Base-by-base conservation (phyloP, 2,797 vertebrate genomes). In the Atherinosoma microstoma region DNA sequence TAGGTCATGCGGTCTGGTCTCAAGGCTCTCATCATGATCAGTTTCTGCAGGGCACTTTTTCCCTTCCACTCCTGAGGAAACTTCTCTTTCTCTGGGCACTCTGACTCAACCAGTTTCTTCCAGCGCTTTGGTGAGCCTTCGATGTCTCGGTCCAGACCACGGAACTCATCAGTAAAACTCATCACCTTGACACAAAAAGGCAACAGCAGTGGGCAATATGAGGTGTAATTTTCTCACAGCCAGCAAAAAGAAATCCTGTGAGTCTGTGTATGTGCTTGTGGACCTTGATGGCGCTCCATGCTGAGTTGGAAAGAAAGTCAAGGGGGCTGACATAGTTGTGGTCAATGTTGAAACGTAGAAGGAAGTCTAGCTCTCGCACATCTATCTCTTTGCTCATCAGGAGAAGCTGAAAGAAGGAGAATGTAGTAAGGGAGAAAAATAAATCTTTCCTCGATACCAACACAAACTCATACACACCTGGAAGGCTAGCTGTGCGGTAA, bases 271-370 rank as follows among this genome's bases (percentile, higher is more conserved):
- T 57, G 54, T 42, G 27, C 42, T 59, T 53, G 16, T 11, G 29
- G 45, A 95, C 93, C 85, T 95, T 96, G 82, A 96, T 95, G 82
- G 95, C 89, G 18, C 95, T 96, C 94, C 94, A 92, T 0, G 92
- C 81, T 1, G 90, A 84, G 76, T 93, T 95, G 67, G 94, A 93
- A 30, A 96, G 91, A 80, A 97, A 96, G 67, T 97, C 93, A 0
- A 93, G 65, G 45, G 93, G 92, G 77, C 93, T 94, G 75, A 86
- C 57, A 29, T 96, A 97, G 88, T 35, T 92, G 86, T 94, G 94
- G 24, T 96, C 94, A 45, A 78, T 93, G 78, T 95, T 95, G 87
- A 94, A 96, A n/a, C 95, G 92, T 16, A 95, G 83, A 85, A 96
- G 88, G 87, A 96, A 96, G 83, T 96, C 95, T 16, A 94, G 78